Evolutionary conservation across 2,888 invertebrate genomes (phyloP).

Genomic region (Macropis europaea): DNA sequence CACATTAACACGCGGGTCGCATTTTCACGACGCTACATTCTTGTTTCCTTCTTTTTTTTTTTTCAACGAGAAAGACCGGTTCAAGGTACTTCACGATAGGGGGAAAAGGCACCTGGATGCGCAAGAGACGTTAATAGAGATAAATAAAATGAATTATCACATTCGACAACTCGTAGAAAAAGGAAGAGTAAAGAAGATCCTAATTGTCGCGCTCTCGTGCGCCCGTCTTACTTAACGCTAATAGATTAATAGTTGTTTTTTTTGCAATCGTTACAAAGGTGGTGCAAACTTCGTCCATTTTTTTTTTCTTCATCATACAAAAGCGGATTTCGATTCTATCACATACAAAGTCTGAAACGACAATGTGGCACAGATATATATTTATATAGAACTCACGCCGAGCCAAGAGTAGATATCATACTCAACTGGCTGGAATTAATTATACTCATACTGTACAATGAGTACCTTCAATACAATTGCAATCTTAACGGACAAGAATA

Average conservation of each 20-base stretch:
- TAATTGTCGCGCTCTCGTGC: conserved; percentile 70
- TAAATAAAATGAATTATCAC: conserved; percentile 67
- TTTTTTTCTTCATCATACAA: conserved; percentile 47
- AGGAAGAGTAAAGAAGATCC: conserved; percentile 52
- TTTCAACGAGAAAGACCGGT: conserved; percentile 34
- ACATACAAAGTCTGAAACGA: conserved; percentile 53
- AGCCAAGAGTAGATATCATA: conserved; percentile 16
- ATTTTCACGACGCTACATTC: conserved; percentile 31
- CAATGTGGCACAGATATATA: conserved; percentile 58
- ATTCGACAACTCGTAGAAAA: conserved; percentile 56
- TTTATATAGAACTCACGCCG: conserved; percentile 39
- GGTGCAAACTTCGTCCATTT: conserved; percentile 49
- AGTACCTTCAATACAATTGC: conserved; percentile 19
- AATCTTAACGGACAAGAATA: conserved; percentile 36
- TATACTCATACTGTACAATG: conserved; percentile 6
- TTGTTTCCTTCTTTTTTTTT: too few relatives aligned
- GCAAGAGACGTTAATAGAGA: conserved; percentile 63
- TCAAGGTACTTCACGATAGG: conserved; percentile 40
- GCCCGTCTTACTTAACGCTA: conserved; percentile 69
- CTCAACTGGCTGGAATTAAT: conserved; percentile 34
- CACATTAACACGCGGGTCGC: conserved; percentile 4
- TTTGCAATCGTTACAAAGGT: conserved; percentile 52
- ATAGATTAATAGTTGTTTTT: conserved; percentile 32
- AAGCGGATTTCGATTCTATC: conserved; percentile 46
- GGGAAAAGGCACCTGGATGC: conserved; percentile 69